Evolutionary conservation across 1,140 invertebrate genomes (phyloP), one percentile per base, ranked within the genome.

Genomic region (Lethocerus indicus): DNA sequence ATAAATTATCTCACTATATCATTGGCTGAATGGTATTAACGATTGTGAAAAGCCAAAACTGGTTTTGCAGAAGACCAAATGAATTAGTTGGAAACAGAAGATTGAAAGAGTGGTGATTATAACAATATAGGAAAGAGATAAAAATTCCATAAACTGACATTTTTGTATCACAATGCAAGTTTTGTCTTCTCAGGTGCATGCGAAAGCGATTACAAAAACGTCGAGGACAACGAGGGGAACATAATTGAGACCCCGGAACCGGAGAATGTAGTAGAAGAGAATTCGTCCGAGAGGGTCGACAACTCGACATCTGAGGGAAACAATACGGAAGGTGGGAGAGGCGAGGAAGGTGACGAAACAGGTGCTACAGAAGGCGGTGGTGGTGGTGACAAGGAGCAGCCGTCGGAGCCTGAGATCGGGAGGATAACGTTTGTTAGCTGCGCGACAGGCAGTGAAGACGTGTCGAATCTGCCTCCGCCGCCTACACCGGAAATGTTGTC

Each of bases 151-250:
- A n/a, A n/a, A n/a, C n/a, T n/a, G n/a, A n/a, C n/a, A n/a, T n/a
- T n/a, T n/a, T n/a, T n/a, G n/a, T n/a, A n/a, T n/a, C n/a, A n/a
- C n/a, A n/a, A n/a, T n/a, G n/a, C 39, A 37, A 43, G 13, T 21
- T 39, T 46, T 29, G 14, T 41, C 27, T n/a, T 53, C 50, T 16
- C 49, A 63, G 61, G 81, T 49, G 79, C 81, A 7, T 73, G 75
- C 57, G 75, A 79, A 36, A 77, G 71, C 41, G 82, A 85, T 64
- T 85, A 84, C n/a, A 21, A 49, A 12, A 55, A 49, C 40, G 53
- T 43, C 23, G 60, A 58, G 18, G 57, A 53, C 1, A 59, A 57
- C 5, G 65, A 65, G 16, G 25, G 25, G 12, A 60, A 58, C 16
- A 54, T 57, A 61, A 60, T 57, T 60, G 12, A 61, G 58, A 12